phyloP scores from a whole-genome alignment of 2,797 vertebrate species.

The Cossypha polioptera region DNA sequence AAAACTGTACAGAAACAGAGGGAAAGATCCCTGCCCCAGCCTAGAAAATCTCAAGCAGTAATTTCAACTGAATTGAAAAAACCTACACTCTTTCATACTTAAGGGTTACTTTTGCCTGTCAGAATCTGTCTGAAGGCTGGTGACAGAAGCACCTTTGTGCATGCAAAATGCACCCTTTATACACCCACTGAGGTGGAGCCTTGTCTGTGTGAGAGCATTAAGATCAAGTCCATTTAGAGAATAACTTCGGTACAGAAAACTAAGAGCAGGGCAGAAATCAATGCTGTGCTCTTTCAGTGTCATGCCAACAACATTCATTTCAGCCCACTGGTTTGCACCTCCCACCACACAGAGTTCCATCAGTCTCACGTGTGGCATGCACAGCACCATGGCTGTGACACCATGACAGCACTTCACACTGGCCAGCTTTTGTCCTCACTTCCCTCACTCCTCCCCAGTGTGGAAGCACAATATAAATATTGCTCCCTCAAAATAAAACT shows the following conservation, averaged over 20 bases:
- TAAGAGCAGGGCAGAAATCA: background rate
- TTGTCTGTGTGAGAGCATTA: background rate
- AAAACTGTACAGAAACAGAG: background rate
- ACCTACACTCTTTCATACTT: background rate
- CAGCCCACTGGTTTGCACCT: background rate
- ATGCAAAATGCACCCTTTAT: background rate
- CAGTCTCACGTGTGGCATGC: background rate
- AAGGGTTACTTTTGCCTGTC: background rate
- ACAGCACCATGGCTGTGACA: rapidly evolving
- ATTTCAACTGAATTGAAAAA: background rate
- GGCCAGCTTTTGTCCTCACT: background rate
- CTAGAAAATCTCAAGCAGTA: background rate
- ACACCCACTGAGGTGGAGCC: background rate
- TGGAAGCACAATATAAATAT: background rate
- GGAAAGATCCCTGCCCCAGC: background rate
- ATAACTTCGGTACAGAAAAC: background rate
- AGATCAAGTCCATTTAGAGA: background rate
- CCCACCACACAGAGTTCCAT: background rate
- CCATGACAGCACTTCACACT: rapidly evolving
- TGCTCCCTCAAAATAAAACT: background rate
- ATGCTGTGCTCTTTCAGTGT: background rate
- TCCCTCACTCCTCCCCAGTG: background rate
- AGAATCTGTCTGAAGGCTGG: background rate
- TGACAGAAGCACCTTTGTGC: background rate
- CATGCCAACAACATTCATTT: background rate